phyloP scores from a whole-genome alignment of 2,888 invertebrate genomes.

The Tethea ocularis region DNA sequence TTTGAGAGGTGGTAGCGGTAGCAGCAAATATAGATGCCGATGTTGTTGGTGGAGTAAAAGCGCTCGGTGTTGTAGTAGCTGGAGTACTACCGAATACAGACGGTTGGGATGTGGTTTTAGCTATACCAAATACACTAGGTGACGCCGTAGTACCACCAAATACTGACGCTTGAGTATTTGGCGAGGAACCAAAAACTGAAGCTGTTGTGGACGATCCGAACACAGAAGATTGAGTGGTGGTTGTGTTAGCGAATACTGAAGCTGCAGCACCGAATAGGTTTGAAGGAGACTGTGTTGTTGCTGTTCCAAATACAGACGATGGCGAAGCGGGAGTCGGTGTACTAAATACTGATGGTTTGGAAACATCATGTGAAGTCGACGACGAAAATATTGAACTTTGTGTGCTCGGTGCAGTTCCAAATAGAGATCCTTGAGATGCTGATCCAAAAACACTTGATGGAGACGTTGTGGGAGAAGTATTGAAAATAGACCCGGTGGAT shows the following conservation, averaged over 20 bases:
- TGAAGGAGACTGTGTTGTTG: slow-evolving; percentile 21
- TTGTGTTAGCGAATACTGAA: slow-evolving; percentile 35
- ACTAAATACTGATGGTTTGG: slow-evolving; percentile 41
- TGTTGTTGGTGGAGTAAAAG: slow-evolving; percentile 25
- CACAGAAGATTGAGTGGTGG: slow-evolving; percentile 37
- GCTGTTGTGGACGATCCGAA: slow-evolving; percentile 36
- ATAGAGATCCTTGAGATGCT: slow-evolving; percentile 34
- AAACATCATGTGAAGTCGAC: slow-evolving; percentile 30
- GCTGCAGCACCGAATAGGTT: slow-evolving; percentile 19
- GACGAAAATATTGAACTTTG: slow-evolving; percentile 19
- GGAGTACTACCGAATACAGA: slow-evolving; percentile 35
- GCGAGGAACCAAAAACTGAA: slow-evolving; percentile 18
- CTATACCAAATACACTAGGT: slow-evolving; percentile 23
- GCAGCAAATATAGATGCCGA: slow-evolving; percentile 37
- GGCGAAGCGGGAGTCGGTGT: slow-evolving; percentile 39
- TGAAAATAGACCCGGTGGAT: slow-evolving; percentile 35
- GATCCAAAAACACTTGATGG: slow-evolving; percentile 29
- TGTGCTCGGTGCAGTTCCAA: slow-evolving; percentile 25
- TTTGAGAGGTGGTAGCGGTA: slow-evolving; percentile 29
- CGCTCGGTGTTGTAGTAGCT: slow-evolving; percentile 28
- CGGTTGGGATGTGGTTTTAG: slow-evolving; percentile 33
- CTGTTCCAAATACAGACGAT: slow-evolving; percentile 37
- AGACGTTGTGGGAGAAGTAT: slow-evolving; percentile 30
- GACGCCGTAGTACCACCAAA: slow-evolving; percentile 30
- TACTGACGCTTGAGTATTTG: slow-evolving; percentile 31